A percentile compares a stretch with the other conserved stretches of the same genome.
phyloP scores from a whole-genome alignment of 2,888 invertebrate genomes.

The Zaprionus lineosus region DNA sequence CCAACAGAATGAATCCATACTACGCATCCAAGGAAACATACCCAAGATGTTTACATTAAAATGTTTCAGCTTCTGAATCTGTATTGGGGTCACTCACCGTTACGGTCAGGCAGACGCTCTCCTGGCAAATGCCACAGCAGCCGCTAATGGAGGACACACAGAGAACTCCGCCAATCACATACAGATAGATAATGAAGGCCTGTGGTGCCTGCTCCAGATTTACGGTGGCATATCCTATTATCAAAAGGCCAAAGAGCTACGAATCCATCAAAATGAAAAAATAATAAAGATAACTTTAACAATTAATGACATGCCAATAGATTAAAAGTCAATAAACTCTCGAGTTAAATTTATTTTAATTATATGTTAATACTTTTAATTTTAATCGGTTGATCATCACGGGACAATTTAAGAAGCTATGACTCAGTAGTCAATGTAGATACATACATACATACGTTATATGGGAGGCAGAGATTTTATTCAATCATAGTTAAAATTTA shows the following conservation, averaged over 20 bases:
- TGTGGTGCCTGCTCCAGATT: constrained; percentile 56
- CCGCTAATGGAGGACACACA: constrained; percentile 70
- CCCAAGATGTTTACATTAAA: constrained; percentile 5
- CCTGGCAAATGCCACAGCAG: constrained; percentile 74
- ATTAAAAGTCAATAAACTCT: neutral
- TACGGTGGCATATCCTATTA: constrained; percentile 63
- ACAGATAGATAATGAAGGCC: constrained; percentile 61
- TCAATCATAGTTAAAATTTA: too few relatives aligned
- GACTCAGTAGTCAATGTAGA: too few relatives aligned
- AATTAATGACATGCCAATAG: neutral
- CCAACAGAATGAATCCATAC: constrained; percentile 88
- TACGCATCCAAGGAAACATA: constrained; percentile 82
- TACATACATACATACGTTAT: too few relatives aligned
- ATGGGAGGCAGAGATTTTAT: too few relatives aligned
- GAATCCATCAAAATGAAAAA: neutral
- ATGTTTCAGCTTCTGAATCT: constrained; percentile 1
- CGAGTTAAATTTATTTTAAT: neutral
- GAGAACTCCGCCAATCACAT: constrained; percentile 63
- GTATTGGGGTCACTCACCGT: constrained; percentile 61
- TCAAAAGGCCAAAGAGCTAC: constrained; percentile 65
- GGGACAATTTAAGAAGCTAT: too few relatives aligned
- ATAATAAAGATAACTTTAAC: neutral
- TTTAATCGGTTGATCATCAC: too few relatives aligned
- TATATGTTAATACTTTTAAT: neutral
- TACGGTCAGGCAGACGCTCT: constrained; percentile 70